Evolutionary conservation across 2,113 vertebrate species (phyloP).

Genomic region (Prolemur simus): DNA sequence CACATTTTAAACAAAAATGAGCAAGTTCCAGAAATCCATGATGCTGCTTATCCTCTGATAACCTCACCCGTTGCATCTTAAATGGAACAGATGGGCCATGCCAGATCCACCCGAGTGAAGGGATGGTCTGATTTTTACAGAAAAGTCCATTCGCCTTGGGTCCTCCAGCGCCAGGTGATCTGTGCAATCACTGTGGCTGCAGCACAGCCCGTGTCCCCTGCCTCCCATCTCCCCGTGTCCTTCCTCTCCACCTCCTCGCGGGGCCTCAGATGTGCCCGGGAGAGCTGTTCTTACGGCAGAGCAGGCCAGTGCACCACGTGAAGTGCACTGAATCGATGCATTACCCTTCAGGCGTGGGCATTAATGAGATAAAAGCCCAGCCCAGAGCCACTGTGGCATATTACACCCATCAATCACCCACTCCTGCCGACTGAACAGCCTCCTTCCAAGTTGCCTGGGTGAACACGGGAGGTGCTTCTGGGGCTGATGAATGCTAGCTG

Average conservation of each 20-base stretch:
- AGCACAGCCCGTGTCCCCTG: accelerated
- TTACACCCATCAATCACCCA: slow-evolving; percentile 43
- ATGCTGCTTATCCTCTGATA: neutral
- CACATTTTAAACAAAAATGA: neutral
- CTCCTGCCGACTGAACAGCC: neutral
- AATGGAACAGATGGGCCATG: neutral
- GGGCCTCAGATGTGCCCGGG: neutral
- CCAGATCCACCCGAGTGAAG: neutral
- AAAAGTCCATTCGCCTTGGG: neutral
- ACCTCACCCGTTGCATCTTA: neutral
- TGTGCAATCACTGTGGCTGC: neutral
- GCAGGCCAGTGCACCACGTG: neutral
- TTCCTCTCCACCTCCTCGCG: neutral
- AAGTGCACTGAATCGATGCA: slow-evolving; percentile 8
- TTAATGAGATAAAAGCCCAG: slow-evolving; percentile 13
- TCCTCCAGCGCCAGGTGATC: neutral
- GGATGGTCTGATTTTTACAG: neutral
- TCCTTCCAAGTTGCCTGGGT: neutral
- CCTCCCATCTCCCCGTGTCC: accelerated
- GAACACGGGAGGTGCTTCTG: neutral
- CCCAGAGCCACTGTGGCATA: neutral
- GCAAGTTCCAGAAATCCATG: neutral
- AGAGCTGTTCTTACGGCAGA: neutral
- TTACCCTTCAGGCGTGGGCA: neutral
- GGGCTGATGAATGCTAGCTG: neutral